phyloP scores from a whole-genome alignment of 1,140 invertebrate species.

The Scaptomyza pallida region DNA sequence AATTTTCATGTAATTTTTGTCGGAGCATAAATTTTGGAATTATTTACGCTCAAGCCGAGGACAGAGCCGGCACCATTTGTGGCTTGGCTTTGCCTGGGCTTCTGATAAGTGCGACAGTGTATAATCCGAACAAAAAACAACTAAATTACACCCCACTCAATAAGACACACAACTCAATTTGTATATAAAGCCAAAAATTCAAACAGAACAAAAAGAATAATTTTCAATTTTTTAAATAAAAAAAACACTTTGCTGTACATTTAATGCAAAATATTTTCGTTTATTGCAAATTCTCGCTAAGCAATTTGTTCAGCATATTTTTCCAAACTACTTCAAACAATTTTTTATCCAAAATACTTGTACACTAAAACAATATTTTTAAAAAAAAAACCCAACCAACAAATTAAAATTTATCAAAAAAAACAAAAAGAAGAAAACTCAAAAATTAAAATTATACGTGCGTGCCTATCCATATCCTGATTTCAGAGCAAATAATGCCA shows the following conservation, averaged over 20 bases:
- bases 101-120: constrained; percentile 83
- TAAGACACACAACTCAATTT: constrained; percentile 57
- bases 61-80: constrained; percentile 57
- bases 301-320: constrained; percentile 50
- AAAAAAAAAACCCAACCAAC: constrained; percentile 35
- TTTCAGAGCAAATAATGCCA: constrained; percentile 87
- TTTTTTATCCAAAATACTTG: constrained; percentile 39
- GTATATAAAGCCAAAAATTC: constrained; percentile 50
- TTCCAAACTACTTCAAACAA: constrained; percentile 55
- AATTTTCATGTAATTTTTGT: constrained; percentile 83
- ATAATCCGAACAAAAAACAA: constrained; percentile 48
- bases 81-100: constrained; percentile 69
- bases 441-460: constrained; percentile 80
- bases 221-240: background rate
- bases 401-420: no score
- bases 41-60: constrained; percentile 81
- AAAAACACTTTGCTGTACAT: constrained; percentile 61
- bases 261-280: constrained; percentile 61
- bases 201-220: constrained; percentile 6
- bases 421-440: constrained; percentile 36
- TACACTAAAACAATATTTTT: constrained; percentile 7
- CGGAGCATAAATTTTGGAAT: constrained; percentile 84
- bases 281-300: constrained; percentile 45
- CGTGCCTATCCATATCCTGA: constrained; percentile 84
- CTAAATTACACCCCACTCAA: constrained; percentile 12